Base-by-base conservation (phyloP, 37 sponge, comb jelly and placozoan species). In the Eunapius fragilis region DNA sequence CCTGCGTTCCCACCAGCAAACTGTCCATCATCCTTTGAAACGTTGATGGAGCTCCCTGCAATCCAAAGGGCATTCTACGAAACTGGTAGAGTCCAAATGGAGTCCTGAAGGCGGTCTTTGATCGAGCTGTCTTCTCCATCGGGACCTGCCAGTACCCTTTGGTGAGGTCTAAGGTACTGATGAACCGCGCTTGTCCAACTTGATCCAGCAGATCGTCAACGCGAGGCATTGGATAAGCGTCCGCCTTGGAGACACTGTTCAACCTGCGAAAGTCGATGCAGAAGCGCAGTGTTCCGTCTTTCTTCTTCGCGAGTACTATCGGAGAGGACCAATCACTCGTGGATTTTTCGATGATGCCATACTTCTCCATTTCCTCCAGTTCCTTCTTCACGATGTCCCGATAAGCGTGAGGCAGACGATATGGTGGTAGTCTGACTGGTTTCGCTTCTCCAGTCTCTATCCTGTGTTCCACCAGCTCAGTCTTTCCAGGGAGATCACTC, bases 11-110 rank as follows among this genome's bases (percentile, higher is more conserved):
- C n/a, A n/a, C n/a, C n/a, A n/a, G n/a, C n/a, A n/a, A n/a, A n/a
- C n/a, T n/a, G n/a, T n/a, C n/a, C n/a, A n/a, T 86, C 58, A 72
- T 48, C n/a, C 87, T 28, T 33, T 86, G 87, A 50, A 87, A 87
- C 2, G 80, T 80, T 37, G 74, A 45, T 3, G 48, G 84, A 26
- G 84, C 84, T 72, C 35, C 35, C 19, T 17, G 2, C 2, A 83
- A 37, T 17, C 84, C 84, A 72, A 83, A 83, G 17, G 84, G 87
- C 87, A 86, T 77, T 24, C 28, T 45, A 22, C 25, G 58, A 26
- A 86, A 86, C 37, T 78, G 71, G 41, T 38, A 86, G 3, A 86
- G 72, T 25, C 86, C 86, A 23, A 25, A 37, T 0, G 35, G 72
- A 35, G 86, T 86, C 9, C 25, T 47, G 73, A 86, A 86, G 10